Percentiles rank a stretch among this genome's conserved stretches.
phyloP scores from a whole-genome alignment of 2,113 vertebrate species.

The Malurus melanocephalus region DNA sequence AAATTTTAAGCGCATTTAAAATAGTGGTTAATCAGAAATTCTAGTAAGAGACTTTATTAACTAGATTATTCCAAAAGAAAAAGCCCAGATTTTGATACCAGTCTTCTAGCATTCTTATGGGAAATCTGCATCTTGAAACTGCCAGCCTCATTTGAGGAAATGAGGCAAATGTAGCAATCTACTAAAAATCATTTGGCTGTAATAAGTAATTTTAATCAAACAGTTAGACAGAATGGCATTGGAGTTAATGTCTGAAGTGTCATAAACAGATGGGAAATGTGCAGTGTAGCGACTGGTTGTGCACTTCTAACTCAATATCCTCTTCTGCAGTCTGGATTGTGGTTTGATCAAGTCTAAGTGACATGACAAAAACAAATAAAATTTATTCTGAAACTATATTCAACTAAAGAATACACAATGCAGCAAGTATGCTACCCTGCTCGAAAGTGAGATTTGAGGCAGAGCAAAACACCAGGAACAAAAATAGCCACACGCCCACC shows the following conservation, averaged over 20 bases:
- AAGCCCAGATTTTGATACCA: not conserved
- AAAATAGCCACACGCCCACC: not conserved
- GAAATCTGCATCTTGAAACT: constrained; percentile 26
- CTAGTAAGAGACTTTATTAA: not conserved
- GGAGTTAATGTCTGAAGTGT: constrained; percentile 20
- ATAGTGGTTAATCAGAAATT: not conserved
- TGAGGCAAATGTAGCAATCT: constrained; percentile 38
- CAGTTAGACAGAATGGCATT: constrained; percentile 25
- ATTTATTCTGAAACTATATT: constrained; percentile 47
- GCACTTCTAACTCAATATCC: not conserved
- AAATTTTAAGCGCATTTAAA: not conserved
- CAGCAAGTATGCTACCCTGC: not conserved
- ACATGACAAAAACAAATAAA: constrained; percentile 42
- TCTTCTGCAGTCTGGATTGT: not conserved
- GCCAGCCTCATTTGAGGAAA: constrained; percentile 29
- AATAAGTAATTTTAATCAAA: constrained; percentile 61
- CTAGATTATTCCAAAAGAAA: constrained; percentile 4
- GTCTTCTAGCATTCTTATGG: not conserved
- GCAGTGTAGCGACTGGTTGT: not conserved
- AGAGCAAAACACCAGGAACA: not conserved
- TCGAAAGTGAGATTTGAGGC: not conserved
- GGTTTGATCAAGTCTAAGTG: constrained; percentile 43
- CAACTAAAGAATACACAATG: not conserved
- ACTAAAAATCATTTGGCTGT: constrained; percentile 42
- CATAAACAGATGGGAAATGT: constrained; percentile 31